A percentile compares a stretch with the other conserved stretches of the same genome.
These are phyloP conservation scores for Oryctes rhinoceros DNA, from an alignment of 1,140 invertebrate genomes.

Conservation along the genomic window DNA sequence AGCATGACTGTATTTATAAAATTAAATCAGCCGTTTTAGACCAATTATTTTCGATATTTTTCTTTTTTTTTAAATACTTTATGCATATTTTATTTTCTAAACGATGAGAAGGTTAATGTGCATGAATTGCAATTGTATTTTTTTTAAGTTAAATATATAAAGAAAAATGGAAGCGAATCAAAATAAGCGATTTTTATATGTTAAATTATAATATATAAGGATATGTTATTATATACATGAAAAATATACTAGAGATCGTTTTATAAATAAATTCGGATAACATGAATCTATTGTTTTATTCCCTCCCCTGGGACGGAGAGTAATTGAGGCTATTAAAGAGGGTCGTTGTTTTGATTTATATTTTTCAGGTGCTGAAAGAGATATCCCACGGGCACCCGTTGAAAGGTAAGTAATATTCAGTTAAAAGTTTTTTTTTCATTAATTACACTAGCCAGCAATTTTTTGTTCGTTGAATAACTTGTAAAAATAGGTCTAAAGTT, in stretches of 20 bases:
- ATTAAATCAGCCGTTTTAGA: too few relatives aligned
- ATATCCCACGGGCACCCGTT: not conserved
- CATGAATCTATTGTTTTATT: conserved; percentile 27
- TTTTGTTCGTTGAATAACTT: too few relatives aligned
- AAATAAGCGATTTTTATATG: conserved; percentile 6
- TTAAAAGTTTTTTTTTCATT: too few relatives aligned
- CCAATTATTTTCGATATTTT: too few relatives aligned
- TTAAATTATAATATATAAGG: conserved; percentile 22
- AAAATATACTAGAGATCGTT: conserved; percentile 24
- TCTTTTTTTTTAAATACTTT: too few relatives aligned
- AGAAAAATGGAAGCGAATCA: not conserved
- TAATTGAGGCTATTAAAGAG: not conserved
- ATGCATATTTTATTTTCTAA: too few relatives aligned
- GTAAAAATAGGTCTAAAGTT: too few relatives aligned
- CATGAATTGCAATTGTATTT: not conserved
- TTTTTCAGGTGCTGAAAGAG: not conserved
- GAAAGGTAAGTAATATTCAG: not conserved
- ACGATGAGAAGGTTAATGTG: not conserved
- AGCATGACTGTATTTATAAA: too few relatives aligned
- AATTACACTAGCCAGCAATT: too few relatives aligned
- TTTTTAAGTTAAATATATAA: not conserved
- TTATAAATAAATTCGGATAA: conserved; percentile 32
- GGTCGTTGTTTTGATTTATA: not conserved
- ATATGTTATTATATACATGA: conserved; percentile 23
- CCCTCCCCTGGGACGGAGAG: too few relatives aligned